Base-by-base conservation (phyloP, 2,888 invertebrate genomes). In the Saturnia japonica region DNA sequence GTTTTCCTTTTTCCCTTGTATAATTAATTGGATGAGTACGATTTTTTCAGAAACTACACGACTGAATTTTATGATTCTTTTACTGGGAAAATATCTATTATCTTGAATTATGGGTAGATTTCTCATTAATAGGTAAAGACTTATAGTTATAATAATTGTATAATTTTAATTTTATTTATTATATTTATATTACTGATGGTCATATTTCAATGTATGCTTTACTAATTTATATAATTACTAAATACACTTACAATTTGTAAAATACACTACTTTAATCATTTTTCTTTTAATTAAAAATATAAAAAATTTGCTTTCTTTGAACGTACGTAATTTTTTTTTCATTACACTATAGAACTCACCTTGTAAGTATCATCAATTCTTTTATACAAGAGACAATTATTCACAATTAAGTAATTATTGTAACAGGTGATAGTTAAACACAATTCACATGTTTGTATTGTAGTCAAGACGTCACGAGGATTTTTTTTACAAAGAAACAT, bases 361-460 rank as follows among this genome's bases (percentile, higher is more conserved):
- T 40, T 40, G n/a, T 64, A 64, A 19, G 34, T n/a, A 40, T 19
- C 16, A 40, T 40, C 19, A 40, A n/a, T 34, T 64, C 1, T 19
- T 64, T 34, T 64, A 40, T 40, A 19, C 19, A 64, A 40, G 16
- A 40, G 64, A 40, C 40, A 40, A 64, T 40, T 40, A 64, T 19
- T 40, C 25, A 19, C 19, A 64, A 64, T 40, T 40, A 40, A 64
- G 64, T 40, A 64, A 64, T 40, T 64, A 64, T 64, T 40, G 40
- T 34, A 64, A 64, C 40, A 40, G 22, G 14, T 11, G 64, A 28
- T 19, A 16, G 62, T 28, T 34, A 57, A 14, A 62, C 25, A 34
- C 1, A 64, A 22, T 64, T 25, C 40, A 64, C 40, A 62, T 62
- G n/a, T n/a, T n/a, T 64, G 9, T 40, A 6, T 14, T 40, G 19